Conservation (phyloP, 1,140 invertebrate species). For the Rhizoglyphus robini region DNA sequence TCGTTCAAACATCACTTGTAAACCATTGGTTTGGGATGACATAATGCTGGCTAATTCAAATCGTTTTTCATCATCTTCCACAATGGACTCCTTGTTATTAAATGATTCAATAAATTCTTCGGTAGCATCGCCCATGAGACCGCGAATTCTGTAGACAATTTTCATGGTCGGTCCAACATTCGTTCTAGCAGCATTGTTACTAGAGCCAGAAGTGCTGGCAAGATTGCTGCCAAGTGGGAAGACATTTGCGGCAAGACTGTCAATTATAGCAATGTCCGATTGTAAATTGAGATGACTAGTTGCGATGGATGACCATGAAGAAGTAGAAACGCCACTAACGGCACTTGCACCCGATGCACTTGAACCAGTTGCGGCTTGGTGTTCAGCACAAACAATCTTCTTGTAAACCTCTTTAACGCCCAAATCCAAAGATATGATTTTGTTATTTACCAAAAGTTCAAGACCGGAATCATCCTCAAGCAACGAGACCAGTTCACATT, state of each 20-base stretch:
- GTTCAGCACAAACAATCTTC: constrained; percentile 46
- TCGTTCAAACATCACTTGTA: constrained; percentile 52
- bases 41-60: constrained; percentile 66
- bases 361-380: not conserved
- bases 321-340: not conserved
- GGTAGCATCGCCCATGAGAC: constrained; percentile 88
- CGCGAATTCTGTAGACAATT: constrained; percentile 96
- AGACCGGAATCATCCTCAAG: constrained; percentile 96
- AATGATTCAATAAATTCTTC: constrained; percentile 95
- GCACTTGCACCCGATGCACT: not conserved
- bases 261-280: constrained; percentile 28
- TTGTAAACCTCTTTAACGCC: constrained; percentile 72
- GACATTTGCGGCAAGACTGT: constrained; percentile 43
- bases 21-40: constrained; percentile 59
- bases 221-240: not conserved
- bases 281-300: not conserved
- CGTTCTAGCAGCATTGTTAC: not conserved
- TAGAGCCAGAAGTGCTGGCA: not conserved
- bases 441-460: constrained; percentile 96
- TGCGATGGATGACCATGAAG: constrained; percentile 39
- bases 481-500: constrained; percentile 89
- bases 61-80: constrained; percentile 84
- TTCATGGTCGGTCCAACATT: constrained; percentile 64
- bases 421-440: constrained; percentile 91
- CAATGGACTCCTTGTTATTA: constrained; percentile 69